Percentiles rank a stretch among this genome's conserved stretches.
phyloP scores from a whole-genome alignment of 2,113 vertebrate species.

The Mandrillus leucophaeus region DNA sequence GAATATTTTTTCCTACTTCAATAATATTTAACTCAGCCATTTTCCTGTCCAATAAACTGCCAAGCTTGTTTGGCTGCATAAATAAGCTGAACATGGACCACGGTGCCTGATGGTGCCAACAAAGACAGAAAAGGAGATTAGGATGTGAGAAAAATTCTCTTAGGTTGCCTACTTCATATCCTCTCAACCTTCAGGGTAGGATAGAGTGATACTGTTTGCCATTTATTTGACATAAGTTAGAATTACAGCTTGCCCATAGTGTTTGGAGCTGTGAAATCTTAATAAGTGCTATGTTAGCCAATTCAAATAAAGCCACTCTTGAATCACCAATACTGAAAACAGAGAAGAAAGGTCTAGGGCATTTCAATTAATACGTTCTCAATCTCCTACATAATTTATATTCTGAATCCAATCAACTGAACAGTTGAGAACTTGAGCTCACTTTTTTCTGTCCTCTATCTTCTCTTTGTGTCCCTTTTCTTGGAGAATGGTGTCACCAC shows the following conservation, averaged over 20 bases:
- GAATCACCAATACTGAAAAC: neutral
- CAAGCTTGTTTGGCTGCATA: neutral
- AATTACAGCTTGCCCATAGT: neutral
- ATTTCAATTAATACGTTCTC: conserved; percentile 33
- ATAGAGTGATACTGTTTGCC: neutral
- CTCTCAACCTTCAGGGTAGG: neutral
- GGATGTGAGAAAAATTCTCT: neutral
- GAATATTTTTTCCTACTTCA: neutral
- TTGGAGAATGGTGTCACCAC: neutral
- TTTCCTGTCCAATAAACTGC: neutral
- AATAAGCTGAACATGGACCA: neutral
- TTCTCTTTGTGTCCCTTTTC: neutral
- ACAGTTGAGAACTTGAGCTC: neutral
- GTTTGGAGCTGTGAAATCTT: conserved; percentile 23
- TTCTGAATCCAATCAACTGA: neutral
- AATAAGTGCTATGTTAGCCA: neutral
- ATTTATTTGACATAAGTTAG: conserved; percentile 25
- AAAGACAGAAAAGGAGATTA: neutral
- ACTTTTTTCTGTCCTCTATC: neutral
- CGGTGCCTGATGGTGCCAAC: neutral
- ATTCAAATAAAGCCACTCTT: conserved; percentile 41
- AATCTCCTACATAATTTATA: neutral
- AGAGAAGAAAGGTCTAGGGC: neutral
- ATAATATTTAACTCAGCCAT: neutral
- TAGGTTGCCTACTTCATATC: neutral